Evolutionary conservation across 2,888 invertebrate genomes (phyloP).

Genomic region (Onchidella celtica): DNA sequence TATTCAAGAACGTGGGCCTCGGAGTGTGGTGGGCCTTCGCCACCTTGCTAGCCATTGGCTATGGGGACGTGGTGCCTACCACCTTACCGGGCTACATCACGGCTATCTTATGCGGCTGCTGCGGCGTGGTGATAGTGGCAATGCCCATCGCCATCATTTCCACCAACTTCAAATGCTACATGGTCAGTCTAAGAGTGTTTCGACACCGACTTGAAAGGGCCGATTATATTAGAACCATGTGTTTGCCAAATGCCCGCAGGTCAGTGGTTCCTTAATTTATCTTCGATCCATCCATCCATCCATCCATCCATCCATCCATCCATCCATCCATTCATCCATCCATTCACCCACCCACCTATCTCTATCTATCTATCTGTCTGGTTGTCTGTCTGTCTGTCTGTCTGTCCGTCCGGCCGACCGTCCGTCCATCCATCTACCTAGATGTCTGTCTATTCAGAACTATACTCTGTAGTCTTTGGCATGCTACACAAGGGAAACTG

Average conservation of each 20-base stretch:
- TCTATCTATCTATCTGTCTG: too few relatives aligned
- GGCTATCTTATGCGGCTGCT: constrained; percentile 65
- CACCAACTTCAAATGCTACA: constrained; percentile 65
- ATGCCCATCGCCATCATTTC: constrained; percentile 73
- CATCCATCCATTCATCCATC: too few relatives aligned
- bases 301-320: too few relatives aligned
- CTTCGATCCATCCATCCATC: too few relatives aligned
- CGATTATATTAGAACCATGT: constrained; percentile 33
- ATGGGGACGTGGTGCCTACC: constrained; percentile 66
- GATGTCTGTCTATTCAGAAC: too few relatives aligned
- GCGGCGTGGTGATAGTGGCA: constrained; percentile 65
- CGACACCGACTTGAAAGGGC: constrained; percentile 46
- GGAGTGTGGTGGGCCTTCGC: constrained; percentile 74
- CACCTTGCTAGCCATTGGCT: constrained; percentile 75
- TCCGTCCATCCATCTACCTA: too few relatives aligned
- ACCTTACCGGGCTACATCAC: constrained; percentile 63
- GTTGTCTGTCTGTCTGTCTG: too few relatives aligned
- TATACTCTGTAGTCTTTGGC: too few relatives aligned
- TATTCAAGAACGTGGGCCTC: constrained; percentile 63
- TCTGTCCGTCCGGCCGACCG: too few relatives aligned
- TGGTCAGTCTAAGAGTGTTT: constrained; percentile 52
- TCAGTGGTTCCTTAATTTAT: too few relatives aligned
- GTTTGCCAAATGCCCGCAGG: constrained; percentile 54
- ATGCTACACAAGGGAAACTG: too few relatives aligned
- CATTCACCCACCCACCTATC: too few relatives aligned